Evolutionary conservation across 2,113 vertebrate genomes (phyloP), one percentile per base, ranked within the genome.

Genomic region (Maccullochella peelii): DNA sequence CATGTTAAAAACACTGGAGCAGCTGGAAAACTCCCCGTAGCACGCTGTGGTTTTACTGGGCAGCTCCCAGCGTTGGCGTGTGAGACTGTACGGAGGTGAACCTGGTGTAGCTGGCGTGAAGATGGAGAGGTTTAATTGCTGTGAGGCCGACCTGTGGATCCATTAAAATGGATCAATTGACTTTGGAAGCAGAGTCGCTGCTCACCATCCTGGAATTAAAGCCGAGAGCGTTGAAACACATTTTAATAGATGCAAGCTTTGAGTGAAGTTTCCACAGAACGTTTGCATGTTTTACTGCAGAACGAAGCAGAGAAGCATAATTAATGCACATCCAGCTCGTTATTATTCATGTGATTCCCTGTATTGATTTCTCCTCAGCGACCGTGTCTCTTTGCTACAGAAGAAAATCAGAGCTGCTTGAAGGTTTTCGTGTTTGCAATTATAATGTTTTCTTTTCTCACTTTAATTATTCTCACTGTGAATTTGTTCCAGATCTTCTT

Each of bases 261-360:
- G 6, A n/a, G 5, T 8, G 77, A 42, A 27, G n/a, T 72, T 47
- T n/a, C 23, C 7, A 0, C 76, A 36, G 47, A 65, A 20, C 75
- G 8, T 73, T 30, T 59, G n/a, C 14, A 20, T 54, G 27, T 65
- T 40, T 42, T 0, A 7, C n/a, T 23, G 49, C 50, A 14, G 68
- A n/a, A 27, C 5, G 30, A 62, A 77, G 52, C 71, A 23, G 38
- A 6, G 21, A 47, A 61, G 30, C 52, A 10, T 55, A 30, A 20
- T 68, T 84, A 81, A 89, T 7, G 42, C 84, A 73, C 81, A 15
- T 68, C 10, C 57, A 59, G 69, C 73, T 81, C 69, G 33, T 81
- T 23, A 68, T 78, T 84, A 86, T 86, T 89, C 81, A 82, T 89
- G 16, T 9, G 10, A 23, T 8, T 62, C 49, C 49, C 20, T 5